Evolutionary conservation across 2,113 vertebrate genomes (phyloP).

Genomic region (Arenaria interpres): DNA sequence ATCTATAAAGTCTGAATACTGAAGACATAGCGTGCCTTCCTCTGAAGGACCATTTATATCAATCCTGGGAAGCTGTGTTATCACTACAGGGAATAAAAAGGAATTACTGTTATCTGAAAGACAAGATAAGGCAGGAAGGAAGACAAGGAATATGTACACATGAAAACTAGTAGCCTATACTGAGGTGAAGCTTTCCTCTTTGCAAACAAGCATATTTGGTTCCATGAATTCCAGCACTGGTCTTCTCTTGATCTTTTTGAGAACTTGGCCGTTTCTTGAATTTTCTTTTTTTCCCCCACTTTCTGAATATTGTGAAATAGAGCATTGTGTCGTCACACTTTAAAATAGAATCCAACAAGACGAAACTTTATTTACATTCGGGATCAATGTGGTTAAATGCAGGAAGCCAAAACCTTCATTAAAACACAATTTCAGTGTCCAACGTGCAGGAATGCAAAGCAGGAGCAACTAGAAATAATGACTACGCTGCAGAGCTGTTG

Average conservation of each 20-base stretch:
- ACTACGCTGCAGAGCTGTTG: background rate
- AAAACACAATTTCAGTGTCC: background rate
- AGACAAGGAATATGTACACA: background rate
- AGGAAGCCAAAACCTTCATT: slow-evolving; percentile 25
- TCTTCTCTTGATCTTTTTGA: background rate
- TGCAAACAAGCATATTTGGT: background rate
- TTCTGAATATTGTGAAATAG: background rate
- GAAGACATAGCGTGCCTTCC: background rate
- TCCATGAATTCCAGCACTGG: background rate
- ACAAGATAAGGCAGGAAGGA: background rate
- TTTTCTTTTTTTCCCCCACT: background rate
- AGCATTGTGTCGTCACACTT: background rate
- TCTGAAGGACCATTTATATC: background rate
- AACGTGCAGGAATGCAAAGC: background rate
- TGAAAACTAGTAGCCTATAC: background rate
- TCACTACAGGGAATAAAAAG: background rate
- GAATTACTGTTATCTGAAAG: background rate
- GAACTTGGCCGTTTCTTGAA: background rate
- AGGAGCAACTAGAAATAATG: background rate
- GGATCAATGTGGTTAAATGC: background rate
- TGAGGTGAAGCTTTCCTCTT: background rate
- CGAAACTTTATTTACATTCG: slow-evolving; percentile 40
- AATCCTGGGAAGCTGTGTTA: background rate
- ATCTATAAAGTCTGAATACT: background rate
- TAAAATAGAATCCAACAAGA: background rate